Evolutionary conservation across 2,113 vertebrate species (phyloP).

Genomic region (Crotalus horridus): DNA sequence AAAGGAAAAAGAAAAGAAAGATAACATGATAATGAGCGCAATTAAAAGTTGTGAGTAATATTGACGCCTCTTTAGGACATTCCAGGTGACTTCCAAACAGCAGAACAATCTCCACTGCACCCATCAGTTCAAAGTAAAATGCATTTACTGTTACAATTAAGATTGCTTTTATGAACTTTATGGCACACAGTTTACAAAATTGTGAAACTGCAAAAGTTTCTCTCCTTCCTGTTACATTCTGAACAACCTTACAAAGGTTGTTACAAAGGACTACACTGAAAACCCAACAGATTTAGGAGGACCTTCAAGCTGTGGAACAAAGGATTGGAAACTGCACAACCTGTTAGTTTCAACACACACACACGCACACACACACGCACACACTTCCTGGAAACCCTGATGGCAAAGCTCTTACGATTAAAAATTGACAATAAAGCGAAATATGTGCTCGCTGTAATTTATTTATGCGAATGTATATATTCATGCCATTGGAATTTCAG

Average conservation of each 20-base stretch:
- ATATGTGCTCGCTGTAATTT: neutral
- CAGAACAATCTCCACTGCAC: conserved; percentile 53
- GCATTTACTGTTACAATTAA: no score
- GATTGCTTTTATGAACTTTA: no score
- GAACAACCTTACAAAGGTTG: neutral
- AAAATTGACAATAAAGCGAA: neutral
- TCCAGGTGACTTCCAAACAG: conserved; percentile 63
- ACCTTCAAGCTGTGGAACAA: neutral
- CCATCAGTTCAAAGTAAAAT: conserved; percentile 47
- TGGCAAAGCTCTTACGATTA: neutral
- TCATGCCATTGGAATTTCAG: neutral
- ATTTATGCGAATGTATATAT: neutral
- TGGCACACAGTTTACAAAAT: no score
- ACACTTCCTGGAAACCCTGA: neutral
- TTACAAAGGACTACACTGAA: neutral
- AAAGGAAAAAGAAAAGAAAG: conserved; percentile 1
- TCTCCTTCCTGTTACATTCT: neutral
- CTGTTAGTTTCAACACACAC: neutral
- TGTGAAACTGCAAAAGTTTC: no score
- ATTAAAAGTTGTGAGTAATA: conserved; percentile 74
- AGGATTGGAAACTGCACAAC: neutral
- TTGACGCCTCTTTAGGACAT: conserved; percentile 68
- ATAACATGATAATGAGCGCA: conserved; percentile 55
- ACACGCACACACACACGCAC: no score
- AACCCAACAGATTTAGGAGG: neutral